Percentiles rank a stretch among this genome's conserved stretches.
phyloP scores from a whole-genome alignment of 2,797 vertebrate species.

The Phataginus tetradactyla region DNA sequence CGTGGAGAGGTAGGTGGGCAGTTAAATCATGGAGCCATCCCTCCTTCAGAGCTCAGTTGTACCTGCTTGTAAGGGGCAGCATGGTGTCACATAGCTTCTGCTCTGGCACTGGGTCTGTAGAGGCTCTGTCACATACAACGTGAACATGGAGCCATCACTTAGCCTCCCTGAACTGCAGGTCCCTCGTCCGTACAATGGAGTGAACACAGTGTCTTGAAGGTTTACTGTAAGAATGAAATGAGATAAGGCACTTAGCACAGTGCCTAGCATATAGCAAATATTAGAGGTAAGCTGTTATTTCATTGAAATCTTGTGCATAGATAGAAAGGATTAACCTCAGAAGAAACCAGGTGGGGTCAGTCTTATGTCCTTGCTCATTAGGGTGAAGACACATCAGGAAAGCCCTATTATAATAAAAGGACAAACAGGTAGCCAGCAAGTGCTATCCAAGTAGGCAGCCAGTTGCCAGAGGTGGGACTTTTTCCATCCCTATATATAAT shows the following conservation, averaged over 20 bases:
- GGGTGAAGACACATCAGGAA: neutral
- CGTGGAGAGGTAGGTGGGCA: constrained; percentile 93
- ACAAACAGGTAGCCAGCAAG: neutral
- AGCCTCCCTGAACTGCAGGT: neutral
- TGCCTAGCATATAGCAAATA: neutral
- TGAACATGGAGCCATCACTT: neutral
- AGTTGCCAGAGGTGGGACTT: neutral
- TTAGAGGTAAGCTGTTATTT: neutral
- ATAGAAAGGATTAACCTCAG: neutral
- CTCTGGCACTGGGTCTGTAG: neutral
- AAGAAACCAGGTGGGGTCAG: neutral
- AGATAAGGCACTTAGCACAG: neutral
- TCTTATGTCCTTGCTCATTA: neutral
- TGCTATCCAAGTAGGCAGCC: neutral
- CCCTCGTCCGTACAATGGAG: neutral
- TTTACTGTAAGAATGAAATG: neutral
- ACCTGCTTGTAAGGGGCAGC: neutral
- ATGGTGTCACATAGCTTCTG: neutral
- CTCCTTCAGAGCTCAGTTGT: neutral
- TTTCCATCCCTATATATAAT: neutral
- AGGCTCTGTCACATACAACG: neutral
- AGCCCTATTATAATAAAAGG: neutral
- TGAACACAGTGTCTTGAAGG: neutral
- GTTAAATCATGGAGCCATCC: rapidly evolving
- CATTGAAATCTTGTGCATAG: neutral